These are phyloP conservation scores for Rosalia funebris DNA, from an alignment of 2,888 invertebrate genomes.

Conservation along the genomic window DNA sequence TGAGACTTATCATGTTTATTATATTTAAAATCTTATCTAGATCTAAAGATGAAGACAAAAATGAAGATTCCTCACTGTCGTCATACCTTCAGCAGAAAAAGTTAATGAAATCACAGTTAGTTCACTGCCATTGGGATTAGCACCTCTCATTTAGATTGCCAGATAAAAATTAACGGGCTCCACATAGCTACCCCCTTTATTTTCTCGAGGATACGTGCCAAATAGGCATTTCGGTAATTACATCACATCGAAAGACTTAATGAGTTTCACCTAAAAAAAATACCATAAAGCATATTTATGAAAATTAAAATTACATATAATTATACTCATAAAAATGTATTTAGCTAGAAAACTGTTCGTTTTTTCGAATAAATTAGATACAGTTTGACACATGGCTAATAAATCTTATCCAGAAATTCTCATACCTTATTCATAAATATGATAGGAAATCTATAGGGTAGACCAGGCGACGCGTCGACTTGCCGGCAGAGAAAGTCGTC, in stretches of 20 bases:
- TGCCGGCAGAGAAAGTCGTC: conserved; percentile 20
- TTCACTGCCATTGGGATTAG: no score
- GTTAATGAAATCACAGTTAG: no score
- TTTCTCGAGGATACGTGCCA: not conserved
- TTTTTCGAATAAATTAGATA: conserved; percentile 56
- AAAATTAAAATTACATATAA: conserved; percentile 45
- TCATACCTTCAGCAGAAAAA: no score
- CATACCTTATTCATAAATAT: conserved; percentile 55
- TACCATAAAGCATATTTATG: conserved; percentile 31
- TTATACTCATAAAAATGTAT: conserved; percentile 46
- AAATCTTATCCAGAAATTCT: conserved; percentile 55
- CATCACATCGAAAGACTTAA: conserved; percentile 20
- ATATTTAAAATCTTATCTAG: no score
- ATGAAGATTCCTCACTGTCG: no score
- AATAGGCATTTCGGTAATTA: conserved; percentile 2
- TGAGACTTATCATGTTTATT: no score
- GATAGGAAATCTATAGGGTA: conserved; percentile 55
- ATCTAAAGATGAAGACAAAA: no score
- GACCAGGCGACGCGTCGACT: conserved; percentile 38
- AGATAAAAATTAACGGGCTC: not conserved
- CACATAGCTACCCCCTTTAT: not conserved
- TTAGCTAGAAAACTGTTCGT: conserved; percentile 46
- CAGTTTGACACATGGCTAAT: conserved; percentile 54
- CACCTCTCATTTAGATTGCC: not conserved
- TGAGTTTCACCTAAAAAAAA: conserved; percentile 31